Evolutionary conservation across 2,113 vertebrate genomes (phyloP), one percentile per base, ranked within the genome.

Genomic region (Aramus guarauna): DNA sequence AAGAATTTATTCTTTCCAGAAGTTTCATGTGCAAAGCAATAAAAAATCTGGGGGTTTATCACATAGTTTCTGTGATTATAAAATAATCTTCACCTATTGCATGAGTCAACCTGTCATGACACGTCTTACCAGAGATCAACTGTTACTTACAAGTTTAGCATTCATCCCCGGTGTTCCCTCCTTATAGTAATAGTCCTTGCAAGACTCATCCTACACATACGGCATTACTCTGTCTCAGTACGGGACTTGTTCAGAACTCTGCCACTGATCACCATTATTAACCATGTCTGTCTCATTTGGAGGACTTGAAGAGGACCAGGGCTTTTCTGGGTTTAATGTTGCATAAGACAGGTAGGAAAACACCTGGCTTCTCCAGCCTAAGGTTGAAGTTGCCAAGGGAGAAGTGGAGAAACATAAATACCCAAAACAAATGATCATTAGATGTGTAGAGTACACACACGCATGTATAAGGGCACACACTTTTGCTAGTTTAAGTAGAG

Each of bases 221-320:
- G 1, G 8, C 60, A 19, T 34, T 72, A 18, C 12, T 80, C 48
- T 86, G 45, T 39, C 60, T 69, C 10, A 2, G 50, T 43, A 3
- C 22, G 32, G 64, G 55, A 60, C 41, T 15, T 72, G 53, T 47
- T 77, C 69, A 74, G 23, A 71, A 37, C 69, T 48, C 66, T 68
- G 59, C 26, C 37, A 30, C n/a, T 48, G 18, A 52, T 69, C 30
- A 23, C 36, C 39, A 2, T 29, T 22, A 8, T 52, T 52, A 48
- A 15, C 41, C n/a, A 19, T 7, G 15, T 23, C 39, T 52, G 22
- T 43, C 50, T 63, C 17, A 13, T 50, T 15, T 0, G 0, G 37
- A 64, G 58, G 26, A 47, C 15, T 50, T 69, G 63, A 64, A 79
- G 27, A 55, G 23, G n/a, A 67, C 27, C 69, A 66, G 47, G 14